Conservation (phyloP, 2,888 invertebrate species). For the Andrena fulva region DNA sequence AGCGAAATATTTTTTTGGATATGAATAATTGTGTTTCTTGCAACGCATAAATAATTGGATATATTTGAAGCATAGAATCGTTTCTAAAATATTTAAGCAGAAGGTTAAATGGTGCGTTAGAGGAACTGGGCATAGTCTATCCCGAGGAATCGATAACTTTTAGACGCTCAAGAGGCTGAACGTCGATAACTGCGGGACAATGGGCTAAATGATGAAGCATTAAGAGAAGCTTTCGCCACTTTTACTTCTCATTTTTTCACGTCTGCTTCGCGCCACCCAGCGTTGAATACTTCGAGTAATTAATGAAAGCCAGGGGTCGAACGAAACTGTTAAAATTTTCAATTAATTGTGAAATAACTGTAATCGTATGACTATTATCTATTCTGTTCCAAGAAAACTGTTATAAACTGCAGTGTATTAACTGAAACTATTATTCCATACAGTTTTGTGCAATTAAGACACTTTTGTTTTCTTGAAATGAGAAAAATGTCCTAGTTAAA, state of each 20-base stretch:
- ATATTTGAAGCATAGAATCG: not conserved
- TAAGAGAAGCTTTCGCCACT: not conserved
- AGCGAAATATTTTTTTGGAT: too few species aligned
- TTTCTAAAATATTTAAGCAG: not conserved
- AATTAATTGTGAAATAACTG: too few species aligned
- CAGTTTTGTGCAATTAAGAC: too few species aligned
- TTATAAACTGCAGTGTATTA: too few species aligned
- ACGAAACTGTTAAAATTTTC: too few species aligned
- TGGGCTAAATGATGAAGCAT: not conserved
- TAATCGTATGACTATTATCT: too few species aligned
- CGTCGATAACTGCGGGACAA: not conserved
- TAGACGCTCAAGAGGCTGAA: not conserved
- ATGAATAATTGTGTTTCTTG: too few species aligned
- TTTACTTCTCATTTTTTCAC: not conserved
- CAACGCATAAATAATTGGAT: too few species aligned
- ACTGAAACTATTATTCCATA: too few species aligned
- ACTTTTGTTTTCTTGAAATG: too few species aligned
- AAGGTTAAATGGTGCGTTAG: not conserved
- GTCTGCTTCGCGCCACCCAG: not conserved
- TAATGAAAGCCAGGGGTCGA: not conserved
- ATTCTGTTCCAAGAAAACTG: too few species aligned
- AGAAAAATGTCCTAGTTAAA: too few species aligned
- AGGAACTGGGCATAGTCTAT: not conserved
- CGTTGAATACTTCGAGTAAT: not conserved
- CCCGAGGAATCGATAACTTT: constrained; percentile 1